Evolutionary conservation across 2,113 vertebrate genomes (phyloP).

Genomic region (Pomatostomus ruficeps): DNA sequence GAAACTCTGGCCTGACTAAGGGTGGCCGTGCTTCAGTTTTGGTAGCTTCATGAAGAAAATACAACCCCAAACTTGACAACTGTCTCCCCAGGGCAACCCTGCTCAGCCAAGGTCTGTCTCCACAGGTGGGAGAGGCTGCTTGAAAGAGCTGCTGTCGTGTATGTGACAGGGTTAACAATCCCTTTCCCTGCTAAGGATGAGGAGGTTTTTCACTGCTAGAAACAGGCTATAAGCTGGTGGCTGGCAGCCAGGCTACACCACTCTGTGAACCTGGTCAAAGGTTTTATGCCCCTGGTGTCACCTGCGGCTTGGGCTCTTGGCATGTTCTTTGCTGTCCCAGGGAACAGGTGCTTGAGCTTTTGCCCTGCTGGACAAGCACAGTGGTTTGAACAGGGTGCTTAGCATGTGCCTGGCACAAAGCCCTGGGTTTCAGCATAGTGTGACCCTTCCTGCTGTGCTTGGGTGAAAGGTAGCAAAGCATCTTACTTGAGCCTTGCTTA

Average conservation of each 20-base stretch:
- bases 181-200: no score
- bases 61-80: not conserved
- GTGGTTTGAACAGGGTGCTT: rapidly evolving
- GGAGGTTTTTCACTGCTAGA: not conserved
- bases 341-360: not conserved
- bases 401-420: rapidly evolving
- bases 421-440: rapidly evolving
- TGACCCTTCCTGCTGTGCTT: not conserved
- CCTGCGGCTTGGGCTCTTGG: not conserved
- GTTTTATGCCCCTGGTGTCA: not conserved
- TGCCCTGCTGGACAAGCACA: not conserved
- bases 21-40: not conserved
- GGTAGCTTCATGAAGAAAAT: not conserved
- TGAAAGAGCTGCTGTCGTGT: not conserved
- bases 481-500: not conserved
- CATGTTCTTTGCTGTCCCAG: not conserved
- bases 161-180: not conserved
- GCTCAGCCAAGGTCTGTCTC: not conserved
- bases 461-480: not conserved
- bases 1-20: not conserved
- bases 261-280: not conserved
- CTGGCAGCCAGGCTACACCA: not conserved
- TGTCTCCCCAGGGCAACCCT: not conserved
- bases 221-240: not conserved
- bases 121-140: not conserved